Evolutionary conservation across 1,140 invertebrate species (phyloP).

Genomic region (Oedothorax gibbosus): DNA sequence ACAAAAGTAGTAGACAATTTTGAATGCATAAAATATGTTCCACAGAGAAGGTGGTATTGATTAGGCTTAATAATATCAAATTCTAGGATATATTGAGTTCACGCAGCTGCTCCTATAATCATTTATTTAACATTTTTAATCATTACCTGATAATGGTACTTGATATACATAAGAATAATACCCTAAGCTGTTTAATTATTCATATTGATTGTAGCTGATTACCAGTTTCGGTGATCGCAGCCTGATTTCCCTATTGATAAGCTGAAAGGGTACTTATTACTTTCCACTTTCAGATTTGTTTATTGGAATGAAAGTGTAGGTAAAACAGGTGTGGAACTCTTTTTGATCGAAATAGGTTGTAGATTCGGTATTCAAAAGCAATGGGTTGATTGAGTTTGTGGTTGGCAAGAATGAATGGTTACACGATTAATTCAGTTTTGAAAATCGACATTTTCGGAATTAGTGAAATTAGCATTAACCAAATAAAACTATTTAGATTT

Average conservation of each 20-base stretch:
- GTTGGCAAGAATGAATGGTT: too few relatives aligned
- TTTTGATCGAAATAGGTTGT: not conserved
- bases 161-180: conserved; percentile 10
- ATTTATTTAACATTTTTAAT: conserved; percentile 28
- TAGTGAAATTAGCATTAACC: too few relatives aligned
- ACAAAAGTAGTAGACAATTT: too few relatives aligned
- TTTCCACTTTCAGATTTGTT: conserved; percentile 16
- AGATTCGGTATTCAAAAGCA: too few relatives aligned
- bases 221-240: conserved; percentile 24
- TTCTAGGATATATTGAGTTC: conserved; percentile 10
- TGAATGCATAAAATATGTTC: too few relatives aligned
- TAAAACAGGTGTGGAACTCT: not conserved
- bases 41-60: not conserved
- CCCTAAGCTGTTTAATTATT: conserved; percentile 33
- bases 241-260: conserved; percentile 35
- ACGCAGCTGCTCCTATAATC: conserved; percentile 17
- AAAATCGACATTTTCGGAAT: too few relatives aligned
- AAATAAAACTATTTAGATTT: too few relatives aligned
- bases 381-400: too few relatives aligned
- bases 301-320: not conserved
- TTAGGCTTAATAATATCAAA: conserved; percentile 1
- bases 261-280: conserved; percentile 30
- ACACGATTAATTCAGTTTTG: too few relatives aligned
- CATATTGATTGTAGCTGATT: conserved; percentile 35
- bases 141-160: conserved; percentile 39